Conservation (phyloP, 2,888 invertebrate genomes). For the Acanthacorydalis orientalis region DNA sequence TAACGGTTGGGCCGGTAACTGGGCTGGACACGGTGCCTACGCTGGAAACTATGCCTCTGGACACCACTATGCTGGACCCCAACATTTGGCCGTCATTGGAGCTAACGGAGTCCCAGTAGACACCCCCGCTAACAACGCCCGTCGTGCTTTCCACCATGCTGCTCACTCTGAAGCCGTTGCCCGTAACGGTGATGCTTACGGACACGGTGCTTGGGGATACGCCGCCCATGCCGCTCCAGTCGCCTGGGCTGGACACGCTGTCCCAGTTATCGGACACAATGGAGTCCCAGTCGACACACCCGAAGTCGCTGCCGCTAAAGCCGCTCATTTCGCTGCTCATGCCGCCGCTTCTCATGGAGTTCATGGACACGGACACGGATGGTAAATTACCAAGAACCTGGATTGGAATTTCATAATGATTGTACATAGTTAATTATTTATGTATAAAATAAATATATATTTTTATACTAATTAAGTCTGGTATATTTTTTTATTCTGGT, state of each 20-base stretch:
- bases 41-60: constrained; percentile 11
- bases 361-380: background rate
- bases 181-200: constrained; percentile 6
- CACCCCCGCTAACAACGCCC: constrained; percentile 5
- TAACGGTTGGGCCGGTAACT: constrained; percentile 34
- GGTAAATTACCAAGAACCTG: too few relatives aligned
- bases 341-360: constrained; percentile 9
- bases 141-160: constrained; percentile 10
- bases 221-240: constrained; percentile 23
- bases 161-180: constrained; percentile 11
- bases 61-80: constrained; percentile 7
- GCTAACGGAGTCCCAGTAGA: constrained; percentile 5
- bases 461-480: too few relatives aligned
- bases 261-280: background rate
- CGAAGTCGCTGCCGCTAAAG: constrained; percentile 33
- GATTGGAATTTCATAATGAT: too few relatives aligned
- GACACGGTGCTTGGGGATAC: constrained; percentile 13
- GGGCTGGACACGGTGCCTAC: constrained; percentile 29
- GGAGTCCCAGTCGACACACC: constrained; percentile 20
- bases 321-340: constrained; percentile 29
- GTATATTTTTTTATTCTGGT: too few relatives aligned
- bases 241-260: background rate
- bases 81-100: constrained; percentile 5
- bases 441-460: too few relatives aligned
- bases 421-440: too few relatives aligned